Conservation (phyloP, 2,888 invertebrate genomes). For the Diplolepis rosae region DNA sequence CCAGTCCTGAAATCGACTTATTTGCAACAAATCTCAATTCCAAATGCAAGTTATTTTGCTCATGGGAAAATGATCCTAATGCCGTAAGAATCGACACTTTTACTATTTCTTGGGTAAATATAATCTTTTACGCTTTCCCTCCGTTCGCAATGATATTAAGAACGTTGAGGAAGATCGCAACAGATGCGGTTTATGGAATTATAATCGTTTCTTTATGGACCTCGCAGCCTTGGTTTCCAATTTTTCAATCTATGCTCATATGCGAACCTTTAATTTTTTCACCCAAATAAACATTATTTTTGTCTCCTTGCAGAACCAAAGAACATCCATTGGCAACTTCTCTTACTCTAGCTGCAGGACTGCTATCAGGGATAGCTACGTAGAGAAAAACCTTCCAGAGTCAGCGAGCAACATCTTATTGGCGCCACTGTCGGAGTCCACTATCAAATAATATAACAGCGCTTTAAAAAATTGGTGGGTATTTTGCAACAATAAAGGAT, state of each 20-base stretch:
- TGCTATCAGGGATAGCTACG: slow-evolving; percentile 53
- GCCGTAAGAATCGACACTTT: slow-evolving; percentile 55
- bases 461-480: slow-evolving; percentile 51
- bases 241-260: slow-evolving; percentile 44
- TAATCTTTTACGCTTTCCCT: slow-evolving; percentile 57
- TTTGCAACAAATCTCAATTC: no score
- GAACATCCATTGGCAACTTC: slow-evolving; percentile 53
- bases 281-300: slow-evolving; percentile 48
- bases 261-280: slow-evolving; percentile 46
- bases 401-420: no score
- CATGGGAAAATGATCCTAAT: slow-evolving; percentile 36
- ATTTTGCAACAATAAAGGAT: slow-evolving; percentile 1
- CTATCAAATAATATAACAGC: slow-evolving; percentile 28
- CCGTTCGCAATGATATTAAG: slow-evolving; percentile 56
- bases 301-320: slow-evolving; percentile 51
- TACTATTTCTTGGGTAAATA: slow-evolving; percentile 45
- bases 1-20: no score
- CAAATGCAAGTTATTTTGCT: neutral
- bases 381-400: slow-evolving; percentile 44
- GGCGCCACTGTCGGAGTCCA: no score
- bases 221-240: slow-evolving; percentile 59
- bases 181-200: slow-evolving; percentile 56
- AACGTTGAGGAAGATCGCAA: slow-evolving; percentile 55
- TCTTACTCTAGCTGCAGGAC: no score
- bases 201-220: slow-evolving; percentile 59